These are phyloP conservation scores for Leucopsar rothschildi DNA, from an alignment of 2,113 vertebrate genomes.

Conservation along the genomic window DNA sequence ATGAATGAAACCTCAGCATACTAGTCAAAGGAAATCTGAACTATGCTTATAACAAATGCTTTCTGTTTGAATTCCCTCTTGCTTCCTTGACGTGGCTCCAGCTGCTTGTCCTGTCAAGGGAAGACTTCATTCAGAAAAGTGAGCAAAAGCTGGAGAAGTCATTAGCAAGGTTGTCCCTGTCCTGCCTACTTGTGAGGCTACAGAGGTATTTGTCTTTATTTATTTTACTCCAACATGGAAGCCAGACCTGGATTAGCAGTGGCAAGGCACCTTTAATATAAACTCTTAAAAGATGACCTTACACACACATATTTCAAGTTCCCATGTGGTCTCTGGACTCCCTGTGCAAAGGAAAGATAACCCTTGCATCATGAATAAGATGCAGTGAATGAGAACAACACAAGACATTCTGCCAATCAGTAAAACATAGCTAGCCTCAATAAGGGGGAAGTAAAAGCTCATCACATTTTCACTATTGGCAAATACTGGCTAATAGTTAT, in stretches of 20 bases:
- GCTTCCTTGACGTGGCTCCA: constrained; percentile 1
- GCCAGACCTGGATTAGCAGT: neutral
- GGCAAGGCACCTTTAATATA: neutral
- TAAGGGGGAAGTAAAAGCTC: neutral
- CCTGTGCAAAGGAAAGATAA: neutral
- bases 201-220: neutral
- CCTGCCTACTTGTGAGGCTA: neutral
- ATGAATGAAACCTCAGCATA: neutral
- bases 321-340: neutral
- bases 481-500: neutral
- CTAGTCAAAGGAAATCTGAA: neutral
- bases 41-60: neutral
- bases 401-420: neutral
- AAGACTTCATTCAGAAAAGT: neutral
- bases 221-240: neutral
- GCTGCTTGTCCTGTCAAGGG: neutral
- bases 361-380: neutral
- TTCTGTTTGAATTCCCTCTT: neutral
- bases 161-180: neutral
- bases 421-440: neutral
- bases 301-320: neutral
- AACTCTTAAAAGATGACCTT: constrained; percentile 5
- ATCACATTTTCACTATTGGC: neutral
- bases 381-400: neutral
- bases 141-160: neutral